A percentile compares a stretch with the other conserved stretches of the same genome.
These are phyloP conservation scores for Xylocampa areola DNA, from an alignment of 2,888 invertebrate genomes.

Conservation along the genomic window DNA sequence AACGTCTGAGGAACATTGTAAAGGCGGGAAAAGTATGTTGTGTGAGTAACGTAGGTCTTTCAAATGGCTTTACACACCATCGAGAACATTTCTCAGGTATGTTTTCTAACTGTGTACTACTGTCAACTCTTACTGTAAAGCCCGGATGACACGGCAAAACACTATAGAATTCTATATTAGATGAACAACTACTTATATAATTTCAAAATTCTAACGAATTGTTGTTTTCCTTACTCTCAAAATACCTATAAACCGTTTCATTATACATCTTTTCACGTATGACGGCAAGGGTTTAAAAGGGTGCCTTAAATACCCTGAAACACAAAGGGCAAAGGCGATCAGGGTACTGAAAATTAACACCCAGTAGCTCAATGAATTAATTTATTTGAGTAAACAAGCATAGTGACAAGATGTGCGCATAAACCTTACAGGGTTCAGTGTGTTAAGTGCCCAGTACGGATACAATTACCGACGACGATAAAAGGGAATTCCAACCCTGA, in stretches of 20 bases:
- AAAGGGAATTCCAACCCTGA: not conserved
- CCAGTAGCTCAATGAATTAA: constrained; percentile 16
- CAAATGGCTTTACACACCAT: no score
- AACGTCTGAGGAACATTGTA: no score
- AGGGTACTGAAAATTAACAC: constrained; percentile 23
- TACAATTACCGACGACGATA: not conserved
- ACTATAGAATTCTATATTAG: no score
- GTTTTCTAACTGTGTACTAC: no score
- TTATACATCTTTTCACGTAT: constrained; percentile 9
- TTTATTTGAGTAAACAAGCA: constrained; percentile 39
- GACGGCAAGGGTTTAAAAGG: constrained; percentile 14
- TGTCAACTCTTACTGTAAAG: no score
- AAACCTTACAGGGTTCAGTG: not conserved
- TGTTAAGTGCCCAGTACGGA: not conserved
- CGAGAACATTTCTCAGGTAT: no score
- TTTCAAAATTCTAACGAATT: not conserved
- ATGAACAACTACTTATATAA: not conserved
- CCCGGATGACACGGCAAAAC: no score
- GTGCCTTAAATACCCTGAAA: constrained; percentile 15
- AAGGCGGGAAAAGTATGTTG: no score
- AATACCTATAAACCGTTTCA: not conserved
- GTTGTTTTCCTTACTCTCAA: not conserved
- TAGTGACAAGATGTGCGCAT: no score
- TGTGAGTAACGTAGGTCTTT: no score
- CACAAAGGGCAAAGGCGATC: constrained; percentile 10